phyloP scores from a whole-genome alignment of 2,888 invertebrate genomes.

The Zygothrica quintamaculata region DNA sequence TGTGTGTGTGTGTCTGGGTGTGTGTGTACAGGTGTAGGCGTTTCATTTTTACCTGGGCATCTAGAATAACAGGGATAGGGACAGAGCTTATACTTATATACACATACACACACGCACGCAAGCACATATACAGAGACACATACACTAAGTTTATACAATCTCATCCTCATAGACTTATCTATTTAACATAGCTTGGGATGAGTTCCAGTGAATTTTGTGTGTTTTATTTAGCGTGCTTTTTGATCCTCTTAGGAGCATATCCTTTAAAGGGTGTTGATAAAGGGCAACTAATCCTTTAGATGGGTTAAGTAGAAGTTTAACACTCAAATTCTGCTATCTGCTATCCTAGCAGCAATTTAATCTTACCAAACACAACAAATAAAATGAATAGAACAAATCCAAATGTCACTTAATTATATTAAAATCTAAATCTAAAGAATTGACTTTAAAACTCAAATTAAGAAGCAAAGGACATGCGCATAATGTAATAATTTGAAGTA shows the following conservation, averaged over 20 bases:
- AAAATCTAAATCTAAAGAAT: no score
- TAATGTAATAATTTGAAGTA: no score
- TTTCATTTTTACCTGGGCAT: constrained; percentile 25
- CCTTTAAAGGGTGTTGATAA: constrained; percentile 29
- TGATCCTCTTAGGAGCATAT: constrained; percentile 52
- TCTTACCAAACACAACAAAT: constrained; percentile 24
- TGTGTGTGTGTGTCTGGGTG: constrained; percentile 24
- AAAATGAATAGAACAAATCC: neutral
- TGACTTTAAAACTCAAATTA: no score
- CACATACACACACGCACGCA: constrained; percentile 20
- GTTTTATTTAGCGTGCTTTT: constrained; percentile 54
- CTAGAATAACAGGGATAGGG: constrained; percentile 31
- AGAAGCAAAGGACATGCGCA: no score
- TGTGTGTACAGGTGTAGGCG: constrained; percentile 27
- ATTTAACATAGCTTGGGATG: constrained; percentile 45
- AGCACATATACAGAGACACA: constrained; percentile 23
- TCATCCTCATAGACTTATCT: constrained; percentile 13
- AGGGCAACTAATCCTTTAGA: constrained; percentile 48
- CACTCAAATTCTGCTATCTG: constrained; percentile 19
- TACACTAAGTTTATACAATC: neutral
- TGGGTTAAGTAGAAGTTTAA: constrained; percentile 26
- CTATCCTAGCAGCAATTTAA: constrained; percentile 19
- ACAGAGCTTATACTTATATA: constrained; percentile 23
- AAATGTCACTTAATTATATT: neutral
- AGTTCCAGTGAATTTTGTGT: constrained; percentile 50